phyloP scores from a whole-genome alignment of 1,140 invertebrate genomes.

The Berghia stephanieae region DNA sequence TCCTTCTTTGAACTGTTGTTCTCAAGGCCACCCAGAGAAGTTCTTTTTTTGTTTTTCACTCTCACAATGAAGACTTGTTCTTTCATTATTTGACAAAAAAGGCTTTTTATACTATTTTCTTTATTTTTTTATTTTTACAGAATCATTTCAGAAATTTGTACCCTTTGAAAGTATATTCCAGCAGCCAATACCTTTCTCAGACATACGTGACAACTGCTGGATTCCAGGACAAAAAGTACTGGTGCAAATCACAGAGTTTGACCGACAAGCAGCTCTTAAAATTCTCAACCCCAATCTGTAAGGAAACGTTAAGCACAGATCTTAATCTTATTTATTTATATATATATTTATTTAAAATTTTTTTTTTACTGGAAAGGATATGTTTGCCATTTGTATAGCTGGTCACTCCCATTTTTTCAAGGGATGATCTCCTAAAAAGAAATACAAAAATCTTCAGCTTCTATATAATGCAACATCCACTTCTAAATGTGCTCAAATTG shows the following conservation, averaged over 20 bases:
- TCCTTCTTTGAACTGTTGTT: no score
- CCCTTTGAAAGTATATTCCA: constrained; percentile 77
- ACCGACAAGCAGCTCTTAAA: constrained; percentile 79
- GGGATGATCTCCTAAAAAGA: no score
- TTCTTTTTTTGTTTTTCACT: no score
- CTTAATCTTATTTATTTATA: neutral
- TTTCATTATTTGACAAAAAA: no score
- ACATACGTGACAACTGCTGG: constrained; percentile 78
- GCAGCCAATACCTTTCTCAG: constrained; percentile 77
- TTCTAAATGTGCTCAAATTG: no score
- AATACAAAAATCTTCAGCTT: no score
- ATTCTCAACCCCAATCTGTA: constrained; percentile 83
- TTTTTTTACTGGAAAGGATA: no score
- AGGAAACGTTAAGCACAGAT: constrained; percentile 30
- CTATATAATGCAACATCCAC: no score
- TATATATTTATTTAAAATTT: constrained; percentile 10
- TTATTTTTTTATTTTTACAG: constrained; percentile 14
- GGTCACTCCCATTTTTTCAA: no score
- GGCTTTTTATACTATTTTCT: neutral
- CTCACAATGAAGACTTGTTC: no score
- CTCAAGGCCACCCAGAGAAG: no score
- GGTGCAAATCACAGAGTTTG: constrained; percentile 78
- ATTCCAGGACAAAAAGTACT: constrained; percentile 79
- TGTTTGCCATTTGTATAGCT: no score
- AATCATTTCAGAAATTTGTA: neutral